Percentiles rank a stretch among this genome's conserved stretches.
These are phyloP conservation scores for Erebia aethiops DNA, from an alignment of 2,888 invertebrate species.

Conservation along the genomic window DNA sequence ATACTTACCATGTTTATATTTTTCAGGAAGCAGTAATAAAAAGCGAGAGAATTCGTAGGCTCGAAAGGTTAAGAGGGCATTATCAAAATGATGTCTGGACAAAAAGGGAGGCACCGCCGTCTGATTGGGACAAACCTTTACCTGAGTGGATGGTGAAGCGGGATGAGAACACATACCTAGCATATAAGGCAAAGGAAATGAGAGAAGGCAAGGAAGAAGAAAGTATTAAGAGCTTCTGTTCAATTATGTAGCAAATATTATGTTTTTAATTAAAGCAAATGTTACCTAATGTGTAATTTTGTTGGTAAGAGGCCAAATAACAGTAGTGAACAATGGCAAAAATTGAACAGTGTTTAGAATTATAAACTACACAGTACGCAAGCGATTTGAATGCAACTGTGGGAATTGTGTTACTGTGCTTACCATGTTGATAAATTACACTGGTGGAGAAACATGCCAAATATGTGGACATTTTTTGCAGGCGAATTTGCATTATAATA, in stretches of 20 bases:
- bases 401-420: too few species aligned
- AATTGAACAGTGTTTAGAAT: too few species aligned
- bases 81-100: conserved; percentile 91
- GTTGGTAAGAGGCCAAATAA: background rate
- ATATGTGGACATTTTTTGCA: too few species aligned
- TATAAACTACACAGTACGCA: too few species aligned
- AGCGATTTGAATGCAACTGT: too few species aligned
- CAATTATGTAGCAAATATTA: conserved; percentile 60
- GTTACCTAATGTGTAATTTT: conserved; percentile 18
- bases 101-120: conserved; percentile 88
- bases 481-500: too few species aligned
- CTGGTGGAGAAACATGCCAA: too few species aligned
- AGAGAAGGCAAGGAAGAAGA: conserved; percentile 64
- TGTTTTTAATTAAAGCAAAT: background rate
- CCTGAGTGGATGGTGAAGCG: conserved; percentile 89
- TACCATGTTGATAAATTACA: too few species aligned
- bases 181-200: conserved; percentile 85
- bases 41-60: conserved; percentile 87
- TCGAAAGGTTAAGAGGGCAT: conserved; percentile 85
- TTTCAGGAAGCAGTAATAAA: conserved; percentile 85
- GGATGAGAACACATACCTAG: conserved; percentile 86
- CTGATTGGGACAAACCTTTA: conserved; percentile 91
- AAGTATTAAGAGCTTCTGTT: conserved; percentile 53
- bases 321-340: too few species aligned
- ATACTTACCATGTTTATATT: background rate